These are phyloP conservation scores for Polymixis flavicincta DNA, from an alignment of 2,888 invertebrate species.

Conservation along the genomic window DNA sequence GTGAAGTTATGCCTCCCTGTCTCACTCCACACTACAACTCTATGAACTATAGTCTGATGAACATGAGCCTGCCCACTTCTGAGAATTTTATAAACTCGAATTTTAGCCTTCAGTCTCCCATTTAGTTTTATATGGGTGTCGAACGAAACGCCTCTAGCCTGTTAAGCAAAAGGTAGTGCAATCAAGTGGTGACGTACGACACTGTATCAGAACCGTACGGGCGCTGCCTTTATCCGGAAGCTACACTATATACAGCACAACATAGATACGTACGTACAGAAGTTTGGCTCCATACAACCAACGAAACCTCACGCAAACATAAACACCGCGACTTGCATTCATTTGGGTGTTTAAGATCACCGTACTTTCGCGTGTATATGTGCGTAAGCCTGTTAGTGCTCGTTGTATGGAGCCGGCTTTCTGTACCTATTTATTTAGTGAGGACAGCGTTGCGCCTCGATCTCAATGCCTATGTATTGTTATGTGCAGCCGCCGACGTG, in stretches of 20 bases:
- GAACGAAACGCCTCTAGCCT: not conserved
- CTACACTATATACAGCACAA: not conserved
- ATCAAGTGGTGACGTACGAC: constrained; percentile 7
- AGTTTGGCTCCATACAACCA: not conserved
- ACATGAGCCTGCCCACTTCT: not conserved
- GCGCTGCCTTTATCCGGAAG: not conserved
- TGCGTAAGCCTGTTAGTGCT: too few species aligned
- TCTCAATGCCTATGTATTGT: not conserved
- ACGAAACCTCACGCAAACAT: not conserved
- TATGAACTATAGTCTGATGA: not conserved
- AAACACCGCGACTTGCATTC: too few species aligned
- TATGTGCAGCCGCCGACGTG: not conserved
- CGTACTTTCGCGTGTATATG: not conserved
- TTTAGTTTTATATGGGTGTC: constrained; percentile 31
- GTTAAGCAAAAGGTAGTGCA: not conserved
- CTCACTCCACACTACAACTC: not conserved
- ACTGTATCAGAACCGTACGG: not conserved
- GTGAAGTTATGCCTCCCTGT: not conserved
- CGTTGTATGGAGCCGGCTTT: not conserved
- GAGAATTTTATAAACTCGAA: constrained; percentile 34
- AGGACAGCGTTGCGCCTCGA: not conserved
- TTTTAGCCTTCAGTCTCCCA: constrained; percentile 24
- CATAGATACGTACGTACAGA: not conserved
- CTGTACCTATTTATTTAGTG: not conserved
- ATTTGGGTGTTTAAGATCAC: not conserved